phyloP scores from a whole-genome alignment of 2,113 vertebrate genomes.

The Thunnus thynnus region DNA sequence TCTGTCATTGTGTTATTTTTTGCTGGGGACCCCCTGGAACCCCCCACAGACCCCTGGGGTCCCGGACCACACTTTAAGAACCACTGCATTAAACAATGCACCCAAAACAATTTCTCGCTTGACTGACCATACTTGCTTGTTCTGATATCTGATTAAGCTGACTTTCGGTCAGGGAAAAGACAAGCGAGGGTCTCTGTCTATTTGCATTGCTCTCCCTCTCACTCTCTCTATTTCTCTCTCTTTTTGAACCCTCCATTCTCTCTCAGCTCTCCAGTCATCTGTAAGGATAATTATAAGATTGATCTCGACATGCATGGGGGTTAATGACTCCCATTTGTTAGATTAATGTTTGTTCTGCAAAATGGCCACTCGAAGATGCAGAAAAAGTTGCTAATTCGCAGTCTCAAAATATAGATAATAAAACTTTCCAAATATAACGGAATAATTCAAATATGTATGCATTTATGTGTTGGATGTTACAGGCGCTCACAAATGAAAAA shows the following conservation, averaged over 20 bases:
- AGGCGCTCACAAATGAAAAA: slow-evolving; percentile 7
- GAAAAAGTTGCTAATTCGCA: slow-evolving; percentile 12
- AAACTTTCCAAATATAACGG: background rate
- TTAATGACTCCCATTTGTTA: slow-evolving; percentile 67
- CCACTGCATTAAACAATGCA: background rate
- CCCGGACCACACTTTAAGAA: too few species aligned
- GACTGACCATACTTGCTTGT: slow-evolving; percentile 70
- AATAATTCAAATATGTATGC: slow-evolving; percentile 13
- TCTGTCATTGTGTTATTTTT: too few species aligned
- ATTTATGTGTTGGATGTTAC: background rate
- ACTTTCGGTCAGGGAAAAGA: slow-evolving; percentile 50
- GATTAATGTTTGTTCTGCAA: slow-evolving; percentile 38
- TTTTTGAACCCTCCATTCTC: slow-evolving; percentile 32
- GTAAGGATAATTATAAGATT: slow-evolving; percentile 70
- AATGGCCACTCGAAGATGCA: slow-evolving; percentile 35
- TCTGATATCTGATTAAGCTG: slow-evolving; percentile 74
- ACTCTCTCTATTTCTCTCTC: background rate
- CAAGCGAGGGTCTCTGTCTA: slow-evolving; percentile 16
- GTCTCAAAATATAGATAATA: slow-evolving; percentile 23
- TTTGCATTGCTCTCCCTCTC: slow-evolving; percentile 1
- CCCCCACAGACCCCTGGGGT: too few species aligned
- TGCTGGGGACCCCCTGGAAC: too few species aligned
- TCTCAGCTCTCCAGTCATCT: slow-evolving; percentile 59
- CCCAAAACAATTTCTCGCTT: slow-evolving; percentile 83
- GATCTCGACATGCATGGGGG: slow-evolving; percentile 56